Base-by-base conservation (phyloP, 2,888 invertebrate genomes). In the Ennomos quercinarius region DNA sequence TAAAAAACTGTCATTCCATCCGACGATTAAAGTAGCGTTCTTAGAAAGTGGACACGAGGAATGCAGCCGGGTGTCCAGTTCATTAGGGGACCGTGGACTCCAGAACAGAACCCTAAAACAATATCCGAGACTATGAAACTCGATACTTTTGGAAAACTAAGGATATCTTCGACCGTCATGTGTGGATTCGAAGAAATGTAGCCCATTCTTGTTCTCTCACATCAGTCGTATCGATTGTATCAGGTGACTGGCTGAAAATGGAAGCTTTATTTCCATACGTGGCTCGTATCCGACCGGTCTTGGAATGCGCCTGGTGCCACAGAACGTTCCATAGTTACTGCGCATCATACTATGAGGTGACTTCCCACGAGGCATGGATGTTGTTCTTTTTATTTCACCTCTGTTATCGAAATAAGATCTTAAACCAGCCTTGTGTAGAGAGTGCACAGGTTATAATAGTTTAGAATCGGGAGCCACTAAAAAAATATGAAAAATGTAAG, bases 21-120 rank as follows among this genome's bases (percentile, higher is more conserved):
- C 72, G 70, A 71, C 78, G 78, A 80, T 86, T 85, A 85, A 82
- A 83, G 83, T 42, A 81, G 79, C 75, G 83, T 88, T 90, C 85
- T 85, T 87, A 87, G 90, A 89, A 91, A 84, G 83, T 86, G 81
- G 77, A 74, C 70, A 72, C 57, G 65, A 64, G 87, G 89, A 87
- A 90, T 89, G 89, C 85, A 76, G 79, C 77, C 76, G 80, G 74
- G 76, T 77, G 72, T 81, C 81, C 79, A 75, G 81, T 81, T 83
- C 70, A 76, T 85, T 83, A 83, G 86, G 81, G 84, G 72, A 73
- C 83, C 77, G 79, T 61, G 52, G 65, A 62, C 68, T 61, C 37
- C 34, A 8, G 2, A 8, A 39, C 12, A 40, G 44, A 57, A 48
- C 54, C 36, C 44, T 40, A 9, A 5, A 17, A 36, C 48, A 57